Base-by-base conservation (phyloP, 92 coral and sea anemone species). In the Porites evermanni region DNA sequence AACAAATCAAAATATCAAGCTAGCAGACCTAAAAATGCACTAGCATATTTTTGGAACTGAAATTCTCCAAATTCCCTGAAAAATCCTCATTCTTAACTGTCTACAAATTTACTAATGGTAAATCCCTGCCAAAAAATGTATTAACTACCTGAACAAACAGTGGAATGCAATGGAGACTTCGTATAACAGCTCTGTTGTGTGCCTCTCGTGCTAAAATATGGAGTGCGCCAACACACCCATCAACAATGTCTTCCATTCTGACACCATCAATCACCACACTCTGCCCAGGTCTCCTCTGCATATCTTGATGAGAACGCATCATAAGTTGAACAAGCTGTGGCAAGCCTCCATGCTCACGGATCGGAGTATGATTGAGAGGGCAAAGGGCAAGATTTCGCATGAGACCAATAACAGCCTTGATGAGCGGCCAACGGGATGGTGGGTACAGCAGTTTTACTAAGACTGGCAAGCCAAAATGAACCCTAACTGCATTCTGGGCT, bases 381-480 rank as follows among this genome's bases (percentile, higher is more conserved):
- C 99, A 97, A 88, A 97, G 76, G 53, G 99, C 99, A 53, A 97
- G 88, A 88, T 97, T 97, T 3, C 99, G 88, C 88, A 97, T 97
- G 61, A 97, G 93, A 6, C 99, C 99, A 70, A 97, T 92, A 14
- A 97, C 98, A 26, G 99, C 99, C 67, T 97, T 97, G 89, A 97
- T 97, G 58, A 97, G 96, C 13, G 99, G 99, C 99, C 99, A 97
- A 71, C 98, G 97, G 1, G 99, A 95, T 4, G 99, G 99, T 6
- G 99, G 98, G 81, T 97, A 95, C 8, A 97, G 94, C 53, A 97
- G 88, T 67, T 97, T 97, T 29, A 97, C 97, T 75, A 97, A 85
- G 60, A 93, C 99, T n/a, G 99, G 99, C 24, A 97, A 91, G 60
- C 99, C 99, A 77, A 95, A 97, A 81, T 97, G 99, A 60, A 97